A percentile compares a stretch with the other conserved stretches of the same genome.
Evolutionary conservation across 2,888 invertebrate species (phyloP).

Genomic region (Caenorhabditis becei): DNA sequence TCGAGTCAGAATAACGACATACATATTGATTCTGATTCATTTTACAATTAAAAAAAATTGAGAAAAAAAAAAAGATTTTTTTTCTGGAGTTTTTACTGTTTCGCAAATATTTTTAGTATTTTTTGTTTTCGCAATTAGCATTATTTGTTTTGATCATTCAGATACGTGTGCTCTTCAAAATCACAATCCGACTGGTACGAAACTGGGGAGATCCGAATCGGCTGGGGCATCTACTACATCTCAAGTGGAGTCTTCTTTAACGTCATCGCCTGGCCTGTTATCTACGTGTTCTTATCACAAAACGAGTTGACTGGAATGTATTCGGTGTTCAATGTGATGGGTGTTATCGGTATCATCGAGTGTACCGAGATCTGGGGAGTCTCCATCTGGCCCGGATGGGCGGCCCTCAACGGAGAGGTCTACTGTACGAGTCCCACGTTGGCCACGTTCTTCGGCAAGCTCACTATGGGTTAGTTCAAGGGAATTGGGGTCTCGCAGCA

Average conservation of each 20-base stretch:
- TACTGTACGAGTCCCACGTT: slow-evolving; percentile 35
- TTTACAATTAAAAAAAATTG: too few relatives aligned
- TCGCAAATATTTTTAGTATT: too few relatives aligned
- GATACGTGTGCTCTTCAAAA: slow-evolving; percentile 44
- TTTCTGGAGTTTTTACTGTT: too few relatives aligned
- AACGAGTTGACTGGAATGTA: slow-evolving; percentile 7
- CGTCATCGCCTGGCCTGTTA: slow-evolving; percentile 32
- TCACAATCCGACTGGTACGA: slow-evolving; percentile 18
- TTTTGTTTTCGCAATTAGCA: too few relatives aligned
- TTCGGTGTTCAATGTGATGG: slow-evolving; percentile 41
- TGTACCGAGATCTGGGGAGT: slow-evolving; percentile 48
- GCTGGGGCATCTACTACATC: slow-evolving; percentile 29
- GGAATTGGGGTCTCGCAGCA: too few relatives aligned
- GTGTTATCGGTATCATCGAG: slow-evolving; percentile 43
- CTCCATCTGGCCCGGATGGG: slow-evolving; percentile 36
- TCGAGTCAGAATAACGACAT: too few relatives aligned
- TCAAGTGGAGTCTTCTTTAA: slow-evolving; percentile 20
- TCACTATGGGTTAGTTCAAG: slow-evolving; percentile 40
- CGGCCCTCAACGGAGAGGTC: slow-evolving; percentile 25
- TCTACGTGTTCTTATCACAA: slow-evolving; percentile 15
- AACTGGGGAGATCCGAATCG: slow-evolving; percentile 17
- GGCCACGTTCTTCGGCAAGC: slow-evolving; percentile 32
- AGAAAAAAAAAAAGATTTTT: too few relatives aligned
- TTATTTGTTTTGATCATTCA: not conserved
- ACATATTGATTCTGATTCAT: too few relatives aligned